Evolutionary conservation across 2,113 vertebrate species (phyloP), one percentile per base, ranked within the genome.

Genomic region (Mobula hypostoma): DNA sequence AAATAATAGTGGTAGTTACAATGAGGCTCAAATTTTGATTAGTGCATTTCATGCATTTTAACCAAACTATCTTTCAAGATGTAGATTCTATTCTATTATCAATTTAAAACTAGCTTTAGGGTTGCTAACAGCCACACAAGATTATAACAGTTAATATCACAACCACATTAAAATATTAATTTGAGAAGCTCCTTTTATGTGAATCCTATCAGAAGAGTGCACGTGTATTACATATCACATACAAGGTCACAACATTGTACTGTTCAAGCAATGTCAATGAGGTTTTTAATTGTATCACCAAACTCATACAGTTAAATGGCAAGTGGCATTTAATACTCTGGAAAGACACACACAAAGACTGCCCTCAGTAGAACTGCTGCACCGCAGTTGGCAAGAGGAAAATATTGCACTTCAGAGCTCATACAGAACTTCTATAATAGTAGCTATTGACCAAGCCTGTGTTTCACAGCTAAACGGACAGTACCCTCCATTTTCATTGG

Each of bases 381-480:
- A 93, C 32, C 48, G 68, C 70, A 74, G 72, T 93, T 40, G 70
- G 68, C 70, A 93, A 93, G 21, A 74, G 70, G 68, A 93, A 74
- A 56, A 92, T 92, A 48, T 32, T 92, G 66, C 68, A 68, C 14
- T 96, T 94, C 96, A 97, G 79, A 98, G 96, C 94, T 98, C 98
- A 95, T 98, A 96, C 19, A 99, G 97, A 76, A 97, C 96, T 95
- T 99, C 99, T 94, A 99, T 97, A 95, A 99, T 94, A 7, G 96
- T 96, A 95, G 98, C 97, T 94, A 99, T 95, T 0, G 98, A 99
- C 99, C 98, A 99, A 94, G 99, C 99, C 96, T 99, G 99, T 21
- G 98, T 98, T 97, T 99, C 99, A 96, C 98, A 99, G 97, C 98
- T 99, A 95, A 99, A 99, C 0, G 98, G 96, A 87, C 99, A 99